phyloP scores from a whole-genome alignment of 2,797 vertebrate species.

The Karalla daura region DNA sequence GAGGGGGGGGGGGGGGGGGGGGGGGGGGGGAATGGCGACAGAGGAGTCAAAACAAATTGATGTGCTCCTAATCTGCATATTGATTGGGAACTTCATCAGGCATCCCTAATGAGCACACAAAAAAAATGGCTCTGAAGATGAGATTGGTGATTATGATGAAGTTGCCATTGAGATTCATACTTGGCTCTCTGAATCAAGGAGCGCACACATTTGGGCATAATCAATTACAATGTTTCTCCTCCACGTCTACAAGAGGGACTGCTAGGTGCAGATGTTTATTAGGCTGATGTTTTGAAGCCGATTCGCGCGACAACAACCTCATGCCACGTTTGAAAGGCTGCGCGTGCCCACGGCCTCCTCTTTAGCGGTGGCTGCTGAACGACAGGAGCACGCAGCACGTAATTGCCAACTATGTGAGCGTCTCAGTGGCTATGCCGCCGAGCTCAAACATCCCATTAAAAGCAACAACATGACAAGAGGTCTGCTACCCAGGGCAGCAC shows the following conservation, averaged over 20 bases:
- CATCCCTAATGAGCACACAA: constrained; percentile 77
- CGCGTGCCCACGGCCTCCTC: neutral
- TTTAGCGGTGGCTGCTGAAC: neutral
- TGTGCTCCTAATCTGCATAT: constrained; percentile 82
- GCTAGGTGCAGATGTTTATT: constrained; percentile 57
- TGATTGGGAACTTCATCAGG: constrained; percentile 85
- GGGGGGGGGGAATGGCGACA: constrained; percentile 25
- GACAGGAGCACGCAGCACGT: neutral
- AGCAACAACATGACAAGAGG: neutral
- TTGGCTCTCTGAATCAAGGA: constrained; percentile 66
- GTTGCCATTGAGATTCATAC: constrained; percentile 67
- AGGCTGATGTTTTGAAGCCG: constrained; percentile 38
- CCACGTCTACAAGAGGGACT: constrained; percentile 33
- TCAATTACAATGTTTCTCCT: constrained; percentile 69
- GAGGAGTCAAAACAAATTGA: constrained; percentile 74
- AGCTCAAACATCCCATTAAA: neutral
- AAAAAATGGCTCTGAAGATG: constrained; percentile 65
- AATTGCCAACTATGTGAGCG: neutral
- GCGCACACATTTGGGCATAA: constrained; percentile 54
- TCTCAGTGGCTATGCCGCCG: neutral
- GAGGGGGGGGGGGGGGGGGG: constrained; percentile 16
- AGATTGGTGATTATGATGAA: constrained; percentile 79
- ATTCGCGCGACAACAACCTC: constrained; percentile 29
- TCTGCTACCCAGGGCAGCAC: neutral
- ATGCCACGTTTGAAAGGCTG: constrained; percentile 7